These are phyloP conservation scores for Calyptommatus sinebrachiatus DNA, from an alignment of 2,113 vertebrate genomes.

Conservation along the genomic window DNA sequence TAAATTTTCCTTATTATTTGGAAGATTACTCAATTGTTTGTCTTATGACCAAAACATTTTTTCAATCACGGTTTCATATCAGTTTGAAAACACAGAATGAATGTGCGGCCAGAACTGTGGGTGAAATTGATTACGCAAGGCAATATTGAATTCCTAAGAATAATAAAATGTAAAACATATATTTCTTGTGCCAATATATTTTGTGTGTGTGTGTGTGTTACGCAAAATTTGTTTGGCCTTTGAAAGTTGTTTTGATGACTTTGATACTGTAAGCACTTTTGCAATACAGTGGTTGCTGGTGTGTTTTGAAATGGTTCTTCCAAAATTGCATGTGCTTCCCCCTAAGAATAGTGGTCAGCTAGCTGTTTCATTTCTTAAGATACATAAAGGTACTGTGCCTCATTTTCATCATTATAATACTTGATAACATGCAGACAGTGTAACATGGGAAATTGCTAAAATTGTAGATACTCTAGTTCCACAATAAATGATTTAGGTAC, in stretches of 20 bases:
- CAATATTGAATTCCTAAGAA: neutral
- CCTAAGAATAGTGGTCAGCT: conserved; percentile 28
- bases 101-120: neutral
- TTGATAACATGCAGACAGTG: conserved; percentile 57
- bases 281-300: conserved; percentile 24
- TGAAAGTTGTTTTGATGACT: conserved; percentile 45
- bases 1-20: neutral
- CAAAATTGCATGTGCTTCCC: conserved; percentile 9
- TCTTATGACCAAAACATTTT: conserved; percentile 5
- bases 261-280: conserved; percentile 27
- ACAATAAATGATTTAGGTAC: conserved; percentile 39
- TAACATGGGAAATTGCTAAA: conserved; percentile 46
- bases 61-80: neutral
- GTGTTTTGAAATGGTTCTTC: conserved; percentile 28
- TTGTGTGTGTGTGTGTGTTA: neutral
- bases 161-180: neutral
- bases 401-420: conserved; percentile 58
- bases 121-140: neutral
- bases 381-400: conserved; percentile 42
- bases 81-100: neutral
- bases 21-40: neutral
- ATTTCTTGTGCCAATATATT: neutral
- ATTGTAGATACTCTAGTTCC: conserved; percentile 24
- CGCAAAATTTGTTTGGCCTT: neutral
- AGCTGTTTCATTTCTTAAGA: conserved; percentile 46